Evolutionary conservation across 2,113 vertebrate genomes (phyloP).

Genomic region (Blennius ocellaris): DNA sequence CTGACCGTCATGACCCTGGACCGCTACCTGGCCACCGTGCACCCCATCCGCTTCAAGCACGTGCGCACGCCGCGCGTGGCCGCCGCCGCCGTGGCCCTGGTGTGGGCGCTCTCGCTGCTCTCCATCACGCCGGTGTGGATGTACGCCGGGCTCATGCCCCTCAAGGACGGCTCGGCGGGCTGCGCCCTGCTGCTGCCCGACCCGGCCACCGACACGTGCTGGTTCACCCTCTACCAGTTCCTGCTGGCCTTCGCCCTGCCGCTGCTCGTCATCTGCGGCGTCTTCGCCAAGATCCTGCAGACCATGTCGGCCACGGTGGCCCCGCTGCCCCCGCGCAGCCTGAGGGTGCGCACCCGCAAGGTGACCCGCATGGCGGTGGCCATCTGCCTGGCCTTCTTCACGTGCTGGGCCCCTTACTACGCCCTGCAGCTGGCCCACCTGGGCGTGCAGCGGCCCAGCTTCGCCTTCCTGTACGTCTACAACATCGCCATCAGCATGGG

Average conservation of each 20-base stretch:
- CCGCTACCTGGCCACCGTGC: conserved; percentile 86
- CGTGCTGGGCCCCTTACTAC: conserved; percentile 85
- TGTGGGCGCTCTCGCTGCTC: conserved; percentile 85
- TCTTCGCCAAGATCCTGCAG: conserved; percentile 86
- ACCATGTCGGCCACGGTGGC: conserved; percentile 85
- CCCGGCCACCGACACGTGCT: conserved; percentile 83
- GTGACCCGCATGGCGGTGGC: conserved; percentile 87
- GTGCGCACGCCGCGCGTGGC: conserved; percentile 80
- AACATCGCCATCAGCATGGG: conserved; percentile 78
- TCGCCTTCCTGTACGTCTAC: conserved; percentile 68
- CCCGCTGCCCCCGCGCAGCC: conserved; percentile 81
- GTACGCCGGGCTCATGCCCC: conserved; percentile 85
- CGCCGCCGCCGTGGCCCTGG: conserved; percentile 75
- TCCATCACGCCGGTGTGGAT: conserved; percentile 86
- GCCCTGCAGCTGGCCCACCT: conserved; percentile 75
- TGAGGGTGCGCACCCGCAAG: conserved; percentile 78
- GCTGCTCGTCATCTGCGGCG: conserved; percentile 81
- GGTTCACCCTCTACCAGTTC: conserved; percentile 85
- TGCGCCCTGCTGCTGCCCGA: conserved; percentile 86
- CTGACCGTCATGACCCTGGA: conserved; percentile 86
- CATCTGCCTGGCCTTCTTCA: conserved; percentile 85
- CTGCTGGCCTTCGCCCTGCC: conserved; percentile 81
- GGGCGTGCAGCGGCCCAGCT: conserved; percentile 62
- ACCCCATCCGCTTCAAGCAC: conserved; percentile 83
- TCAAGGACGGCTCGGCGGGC: conserved; percentile 79